These are phyloP conservation scores for Nerophis ophidion DNA, from an alignment of 2,113 vertebrate genomes.

Conservation along the genomic window DNA sequence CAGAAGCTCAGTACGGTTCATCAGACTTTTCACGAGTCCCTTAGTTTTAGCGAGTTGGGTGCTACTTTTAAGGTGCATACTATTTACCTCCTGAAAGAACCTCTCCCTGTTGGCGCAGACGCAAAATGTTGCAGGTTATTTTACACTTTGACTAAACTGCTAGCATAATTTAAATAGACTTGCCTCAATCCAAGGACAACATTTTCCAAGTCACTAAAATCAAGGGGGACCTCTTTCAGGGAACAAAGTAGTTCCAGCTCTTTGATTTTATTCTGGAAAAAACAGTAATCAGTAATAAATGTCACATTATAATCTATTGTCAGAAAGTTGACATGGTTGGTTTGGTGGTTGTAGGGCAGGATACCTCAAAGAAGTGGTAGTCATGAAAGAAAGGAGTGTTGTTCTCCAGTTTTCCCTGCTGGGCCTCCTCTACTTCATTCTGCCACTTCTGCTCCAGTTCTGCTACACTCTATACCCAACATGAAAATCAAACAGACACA, in stretches of 20 bases:
- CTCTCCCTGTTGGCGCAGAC: constrained; percentile 77
- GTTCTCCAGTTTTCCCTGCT: constrained; percentile 91
- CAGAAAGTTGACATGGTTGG: neutral
- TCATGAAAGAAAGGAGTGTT: constrained; percentile 93
- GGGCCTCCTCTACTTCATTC: constrained; percentile 89
- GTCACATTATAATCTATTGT: neutral
- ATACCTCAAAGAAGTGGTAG: constrained; percentile 96
- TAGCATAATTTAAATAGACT: constrained; percentile 17
- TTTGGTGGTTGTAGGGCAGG: neutral
- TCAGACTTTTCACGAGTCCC: constrained; percentile 87
- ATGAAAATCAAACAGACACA: constrained; percentile 11
- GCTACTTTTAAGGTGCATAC: constrained; percentile 74
- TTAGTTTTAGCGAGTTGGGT: constrained; percentile 87
- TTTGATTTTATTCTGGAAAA: constrained; percentile 90
- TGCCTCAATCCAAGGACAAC: constrained; percentile 89
- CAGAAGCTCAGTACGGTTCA: constrained; percentile 92
- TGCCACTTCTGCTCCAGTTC: constrained; percentile 98
- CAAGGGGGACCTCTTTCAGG: constrained; percentile 90
- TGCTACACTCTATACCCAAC: constrained; percentile 83
- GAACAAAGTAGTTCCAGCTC: constrained; percentile 95
- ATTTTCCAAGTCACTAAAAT: constrained; percentile 92
- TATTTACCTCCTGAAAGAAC: constrained; percentile 93
- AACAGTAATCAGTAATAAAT: constrained; percentile 21
- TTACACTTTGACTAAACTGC: neutral
- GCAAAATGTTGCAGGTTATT: constrained; percentile 12